These are phyloP conservation scores for Salvelinus alpinus DNA, from an alignment of 2,113 vertebrate species.

Conservation along the genomic window DNA sequence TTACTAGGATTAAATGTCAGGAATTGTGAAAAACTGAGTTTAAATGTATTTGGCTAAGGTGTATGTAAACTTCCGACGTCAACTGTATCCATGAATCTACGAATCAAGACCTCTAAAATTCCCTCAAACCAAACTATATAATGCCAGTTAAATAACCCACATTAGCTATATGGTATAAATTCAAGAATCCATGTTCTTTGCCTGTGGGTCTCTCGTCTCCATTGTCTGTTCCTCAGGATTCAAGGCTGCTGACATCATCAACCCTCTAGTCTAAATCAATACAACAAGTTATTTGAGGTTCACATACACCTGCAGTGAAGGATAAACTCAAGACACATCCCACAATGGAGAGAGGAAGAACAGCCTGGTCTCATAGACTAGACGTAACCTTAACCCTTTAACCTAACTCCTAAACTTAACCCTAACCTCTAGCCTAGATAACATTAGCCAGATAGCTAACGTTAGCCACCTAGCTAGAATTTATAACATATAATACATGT, in stretches of 20 bases:
- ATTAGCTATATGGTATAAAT: conserved; percentile 26
- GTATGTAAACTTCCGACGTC: too few relatives aligned
- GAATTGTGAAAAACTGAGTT: too few relatives aligned
- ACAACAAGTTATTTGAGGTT: conserved; percentile 53
- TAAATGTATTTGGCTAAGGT: too few relatives aligned
- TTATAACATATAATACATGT: too few relatives aligned
- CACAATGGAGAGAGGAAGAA: conserved; percentile 19
- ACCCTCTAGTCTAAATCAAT: conserved; percentile 58
- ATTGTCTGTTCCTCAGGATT: conserved; percentile 42
- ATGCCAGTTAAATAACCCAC: neutral
- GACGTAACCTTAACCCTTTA: too few relatives aligned
- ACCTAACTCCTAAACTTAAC: too few relatives aligned
- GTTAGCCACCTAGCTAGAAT: too few relatives aligned
- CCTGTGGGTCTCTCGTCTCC: conserved; percentile 40
- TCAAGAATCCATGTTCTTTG: conserved; percentile 40
- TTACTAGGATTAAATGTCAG: too few relatives aligned
- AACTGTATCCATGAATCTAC: neutral
- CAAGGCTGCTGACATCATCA: conserved; percentile 60
- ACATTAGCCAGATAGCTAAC: too few relatives aligned
- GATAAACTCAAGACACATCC: conserved; percentile 57
- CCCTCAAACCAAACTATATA: neutral
- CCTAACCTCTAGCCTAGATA: too few relatives aligned
- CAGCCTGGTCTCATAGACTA: too few relatives aligned
- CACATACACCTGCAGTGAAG: conserved; percentile 31
- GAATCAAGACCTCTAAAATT: neutral